phyloP scores from a whole-genome alignment of 2,113 vertebrate species.

The Nothoprocta perdicaria region DNA sequence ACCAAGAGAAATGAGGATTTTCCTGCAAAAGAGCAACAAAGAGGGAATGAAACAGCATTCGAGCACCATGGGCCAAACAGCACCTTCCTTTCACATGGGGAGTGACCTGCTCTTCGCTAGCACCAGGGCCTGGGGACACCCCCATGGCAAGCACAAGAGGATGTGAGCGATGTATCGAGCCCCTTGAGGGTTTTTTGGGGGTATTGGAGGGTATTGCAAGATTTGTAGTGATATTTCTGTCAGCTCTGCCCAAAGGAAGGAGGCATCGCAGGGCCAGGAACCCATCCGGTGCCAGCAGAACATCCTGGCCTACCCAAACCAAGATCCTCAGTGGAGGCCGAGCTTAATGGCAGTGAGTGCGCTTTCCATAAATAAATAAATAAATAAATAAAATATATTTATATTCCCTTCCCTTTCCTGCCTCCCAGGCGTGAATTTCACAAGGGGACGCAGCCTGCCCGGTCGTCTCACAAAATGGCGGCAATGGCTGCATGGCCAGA shows the following conservation, averaged over 20 bases:
- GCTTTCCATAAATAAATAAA: not conserved
- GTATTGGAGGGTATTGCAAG: not conserved
- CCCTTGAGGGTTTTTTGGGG: not conserved
- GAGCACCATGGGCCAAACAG: not conserved
- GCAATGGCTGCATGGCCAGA: not conserved
- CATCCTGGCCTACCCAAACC: not conserved
- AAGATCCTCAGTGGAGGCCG: accelerated
- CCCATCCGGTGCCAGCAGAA: accelerated
- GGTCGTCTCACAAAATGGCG: not conserved
- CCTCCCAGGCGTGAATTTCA: not conserved
- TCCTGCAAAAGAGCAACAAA: not conserved
- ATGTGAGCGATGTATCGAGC: not conserved
- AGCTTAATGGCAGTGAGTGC: accelerated
- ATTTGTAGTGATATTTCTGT: not conserved
- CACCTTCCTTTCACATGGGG: not conserved
- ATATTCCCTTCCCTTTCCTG: too few species aligned
- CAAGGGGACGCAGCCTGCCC: accelerated
- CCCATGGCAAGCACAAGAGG: not conserved
- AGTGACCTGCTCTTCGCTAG: not conserved
- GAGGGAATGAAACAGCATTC: not conserved
- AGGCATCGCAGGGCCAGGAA: not conserved
- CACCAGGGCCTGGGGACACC: too few species aligned
- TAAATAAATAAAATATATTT: not conserved
- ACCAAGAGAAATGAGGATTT: accelerated
- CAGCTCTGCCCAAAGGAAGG: not conserved